phyloP scores from a whole-genome alignment of 1,140 invertebrate species.

The Caenorhabditis inopinata region DNA sequence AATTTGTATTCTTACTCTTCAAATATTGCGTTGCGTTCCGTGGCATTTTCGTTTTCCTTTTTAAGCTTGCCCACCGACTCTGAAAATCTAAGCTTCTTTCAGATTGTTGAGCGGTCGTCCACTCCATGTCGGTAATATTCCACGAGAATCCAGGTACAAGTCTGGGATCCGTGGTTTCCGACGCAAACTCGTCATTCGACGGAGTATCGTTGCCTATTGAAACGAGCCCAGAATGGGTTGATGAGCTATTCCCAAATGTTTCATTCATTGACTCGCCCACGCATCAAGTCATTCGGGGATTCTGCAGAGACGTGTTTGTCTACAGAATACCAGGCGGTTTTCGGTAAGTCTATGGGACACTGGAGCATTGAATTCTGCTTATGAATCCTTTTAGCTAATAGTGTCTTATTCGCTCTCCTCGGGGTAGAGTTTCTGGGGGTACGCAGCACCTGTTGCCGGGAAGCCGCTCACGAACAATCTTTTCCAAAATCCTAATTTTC shows the following conservation, averaged over 20 bases:
- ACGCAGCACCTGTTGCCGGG: too few relatives aligned
- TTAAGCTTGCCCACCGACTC: too few relatives aligned
- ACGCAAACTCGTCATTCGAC: neutral
- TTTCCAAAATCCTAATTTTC: neutral
- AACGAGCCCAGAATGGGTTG: slow-evolving; percentile 33
- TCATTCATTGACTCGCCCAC: slow-evolving; percentile 20
- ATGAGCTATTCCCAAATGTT: slow-evolving; percentile 15
- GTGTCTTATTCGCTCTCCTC: too few relatives aligned
- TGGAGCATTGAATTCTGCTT: too few relatives aligned
- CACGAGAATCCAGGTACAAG: slow-evolving; percentile 39
- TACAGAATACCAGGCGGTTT: slow-evolving; percentile 14
- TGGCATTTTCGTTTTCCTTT: too few relatives aligned
- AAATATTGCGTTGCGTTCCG: too few relatives aligned
- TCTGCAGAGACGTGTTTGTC: slow-evolving; percentile 5
- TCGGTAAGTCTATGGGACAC: neutral
- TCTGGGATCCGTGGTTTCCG: slow-evolving; percentile 2
- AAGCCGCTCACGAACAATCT: too few relatives aligned
- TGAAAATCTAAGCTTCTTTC: neutral
- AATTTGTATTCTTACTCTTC: too few relatives aligned
- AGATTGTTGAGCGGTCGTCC: neutral
- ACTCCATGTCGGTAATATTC: slow-evolving; percentile 35
- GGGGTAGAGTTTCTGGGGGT: too few relatives aligned
- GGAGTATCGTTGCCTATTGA: neutral
- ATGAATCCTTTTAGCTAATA: too few relatives aligned
- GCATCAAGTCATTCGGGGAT: slow-evolving; percentile 34